Evolutionary conservation across 2,797 vertebrate species (phyloP), one percentile per base, ranked within the genome.

Genomic region (Hoplostethus atlanticus): DNA sequence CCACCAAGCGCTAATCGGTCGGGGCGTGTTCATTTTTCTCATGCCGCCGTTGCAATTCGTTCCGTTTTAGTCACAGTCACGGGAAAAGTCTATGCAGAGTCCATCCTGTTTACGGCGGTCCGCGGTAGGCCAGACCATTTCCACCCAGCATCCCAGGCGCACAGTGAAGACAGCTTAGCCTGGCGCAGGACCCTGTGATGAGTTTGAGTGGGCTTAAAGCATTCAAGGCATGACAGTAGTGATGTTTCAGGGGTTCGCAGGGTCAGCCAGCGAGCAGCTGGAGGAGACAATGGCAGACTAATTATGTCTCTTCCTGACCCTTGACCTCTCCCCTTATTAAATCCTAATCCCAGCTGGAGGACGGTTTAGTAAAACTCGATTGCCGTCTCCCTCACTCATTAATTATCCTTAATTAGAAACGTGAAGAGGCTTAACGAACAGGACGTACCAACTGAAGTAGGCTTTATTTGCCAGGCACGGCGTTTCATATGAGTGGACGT

Each of bases 391-490:
- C 65, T 55, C 57, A 78, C 64, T 89, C 78, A 81, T 92, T 86
- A 84, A 88, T 91, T 82, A 83, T 85, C 76, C 77, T 83, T 91
- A 88, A 91, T 88, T 85, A 82, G 83, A 79, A 86, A 91, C 88
- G 78, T 73, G 68, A 83, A 78, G 72, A 50, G 83, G 69, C 77
- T 91, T 76, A 84, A 68, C 31, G 30, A 76, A 77, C 64, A 73
- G 59, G 76, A 73, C 76, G 82, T 80, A 63, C 51, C 25, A n/a
- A 42, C 65, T 64, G 52, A 63, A 76, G 51, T 34, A 54, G 61
- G 55, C 25, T 75, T 71, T 62, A 28, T 71, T 74, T 71, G n/a
- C 56, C 51, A 44, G 60, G 16, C 62, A 48, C 60, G 6, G 30
- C 57, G 42, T 72, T 73, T 25, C 53, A 3, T 46, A 0, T 74